A percentile compares a stretch with the other conserved stretches of the same genome.
Evolutionary conservation across 2,888 invertebrate species (phyloP).

Genomic region (Pristionchus maxplancki): DNA sequence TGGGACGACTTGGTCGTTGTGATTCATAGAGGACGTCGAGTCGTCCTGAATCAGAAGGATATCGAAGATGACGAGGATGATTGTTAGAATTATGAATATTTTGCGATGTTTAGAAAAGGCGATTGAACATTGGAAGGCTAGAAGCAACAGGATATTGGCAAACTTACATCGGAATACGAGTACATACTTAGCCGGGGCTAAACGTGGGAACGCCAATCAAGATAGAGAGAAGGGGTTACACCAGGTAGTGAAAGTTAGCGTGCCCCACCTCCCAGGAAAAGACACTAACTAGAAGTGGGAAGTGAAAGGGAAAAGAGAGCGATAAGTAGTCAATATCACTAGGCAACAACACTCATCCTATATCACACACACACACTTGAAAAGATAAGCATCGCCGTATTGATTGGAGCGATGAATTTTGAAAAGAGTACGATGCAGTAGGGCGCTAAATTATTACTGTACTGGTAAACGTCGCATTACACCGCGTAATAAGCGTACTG

Average conservation of each 20-base stretch:
- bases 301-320: background rate
- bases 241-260: too few relatives aligned
- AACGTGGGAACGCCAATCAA: background rate
- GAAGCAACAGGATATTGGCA: too few relatives aligned
- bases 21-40: conserved; percentile 35
- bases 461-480: background rate
- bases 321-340: background rate
- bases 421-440: background rate
- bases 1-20: background rate
- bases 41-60: background rate
- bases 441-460: background rate
- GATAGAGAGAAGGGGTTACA: background rate
- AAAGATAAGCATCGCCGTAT: background rate
- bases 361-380: background rate
- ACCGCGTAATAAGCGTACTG: background rate
- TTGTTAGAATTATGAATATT: too few relatives aligned
- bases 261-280: background rate
- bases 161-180: background rate
- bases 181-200: too few relatives aligned
- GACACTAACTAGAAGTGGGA: background rate
- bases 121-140: too few relatives aligned
- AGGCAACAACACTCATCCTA: background rate
- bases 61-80: too few relatives aligned
- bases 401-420: background rate
- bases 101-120: too few relatives aligned